Percentiles rank a stretch among this genome's conserved stretches.
phyloP scores from a whole-genome alignment of 2,113 vertebrate species.

The Cathartes aura region DNA sequence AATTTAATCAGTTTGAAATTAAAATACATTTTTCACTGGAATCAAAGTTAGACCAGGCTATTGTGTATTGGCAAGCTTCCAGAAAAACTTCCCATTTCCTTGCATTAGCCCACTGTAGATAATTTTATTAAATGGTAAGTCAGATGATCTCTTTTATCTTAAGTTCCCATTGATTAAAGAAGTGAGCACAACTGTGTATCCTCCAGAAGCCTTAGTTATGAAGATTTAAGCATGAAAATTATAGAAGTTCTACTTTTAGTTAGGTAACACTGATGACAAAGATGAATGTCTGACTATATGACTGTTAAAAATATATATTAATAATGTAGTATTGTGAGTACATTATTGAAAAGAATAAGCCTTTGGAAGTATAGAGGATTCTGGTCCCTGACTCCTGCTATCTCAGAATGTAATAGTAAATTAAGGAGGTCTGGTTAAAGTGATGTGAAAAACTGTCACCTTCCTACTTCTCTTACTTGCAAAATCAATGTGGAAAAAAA shows the following conservation, averaged over 20 bases:
- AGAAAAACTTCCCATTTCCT: conserved; percentile 7
- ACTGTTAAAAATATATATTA: conserved; percentile 32
- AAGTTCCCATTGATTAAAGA: conserved; percentile 5
- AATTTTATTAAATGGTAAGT: conserved; percentile 61
- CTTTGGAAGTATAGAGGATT: neutral
- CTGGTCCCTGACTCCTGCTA: neutral
- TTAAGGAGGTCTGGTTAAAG: neutral
- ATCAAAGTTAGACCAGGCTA: conserved; percentile 3
- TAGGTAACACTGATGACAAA: neutral
- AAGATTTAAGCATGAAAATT: conserved; percentile 47
- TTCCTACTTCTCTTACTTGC: neutral
- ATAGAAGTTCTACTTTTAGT: conserved; percentile 8
- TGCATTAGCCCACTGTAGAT: neutral
- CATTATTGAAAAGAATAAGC: conserved; percentile 19
- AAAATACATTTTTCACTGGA: conserved; percentile 45
- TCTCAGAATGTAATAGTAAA: neutral
- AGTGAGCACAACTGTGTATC: neutral
- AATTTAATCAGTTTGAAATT: conserved; percentile 20
- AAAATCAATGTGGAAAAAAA: neutral
- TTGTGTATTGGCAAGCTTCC: neutral
- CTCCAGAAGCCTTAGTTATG: conserved; percentile 14
- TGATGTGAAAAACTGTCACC: neutral
- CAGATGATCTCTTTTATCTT: conserved; percentile 24
- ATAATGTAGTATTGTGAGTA: neutral
- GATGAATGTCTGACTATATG: neutral